A percentile compares a stretch with the other conserved stretches of the same genome.
These are phyloP conservation scores for Oegoconia quadripuncta DNA, from an alignment of 2,888 invertebrate species.

Conservation along the genomic window DNA sequence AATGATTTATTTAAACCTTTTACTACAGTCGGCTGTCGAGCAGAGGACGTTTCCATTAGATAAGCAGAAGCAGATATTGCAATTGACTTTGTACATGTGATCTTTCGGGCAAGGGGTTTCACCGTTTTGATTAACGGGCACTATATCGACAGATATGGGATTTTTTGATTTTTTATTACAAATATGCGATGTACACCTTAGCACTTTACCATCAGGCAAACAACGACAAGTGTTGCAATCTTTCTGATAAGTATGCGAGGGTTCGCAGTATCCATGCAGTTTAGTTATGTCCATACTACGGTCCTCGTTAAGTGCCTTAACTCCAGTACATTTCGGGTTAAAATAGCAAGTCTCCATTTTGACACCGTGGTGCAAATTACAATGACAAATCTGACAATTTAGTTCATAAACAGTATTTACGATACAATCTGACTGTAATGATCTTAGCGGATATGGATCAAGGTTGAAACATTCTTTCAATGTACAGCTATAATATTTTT, in stretches of 20 bases:
- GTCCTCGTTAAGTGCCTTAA: background rate
- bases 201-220: constrained; percentile 43
- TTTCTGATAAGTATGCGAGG: constrained; percentile 41
- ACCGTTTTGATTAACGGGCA: constrained; percentile 41
- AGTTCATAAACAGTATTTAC: constrained; percentile 36
- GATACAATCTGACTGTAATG: constrained; percentile 42
- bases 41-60: constrained; percentile 57
- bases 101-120: constrained; percentile 41
- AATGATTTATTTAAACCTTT: constrained; percentile 1
- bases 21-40: constrained; percentile 43
- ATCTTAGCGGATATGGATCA: no score
- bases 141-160: constrained; percentile 38
- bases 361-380: constrained; percentile 24
- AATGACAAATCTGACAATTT: constrained; percentile 50
- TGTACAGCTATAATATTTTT: constrained; percentile 63
- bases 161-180: constrained; percentile 23
- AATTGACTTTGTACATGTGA: constrained; percentile 47
- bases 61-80: constrained; percentile 59
- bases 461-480: constrained; percentile 39
- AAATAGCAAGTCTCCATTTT: constrained; percentile 40
- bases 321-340: constrained; percentile 25
- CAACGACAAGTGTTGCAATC: constrained; percentile 57
- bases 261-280: constrained; percentile 55
- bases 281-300: constrained; percentile 20
- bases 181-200: constrained; percentile 39